Percentiles rank a stretch among this genome's conserved stretches.
These are phyloP conservation scores for Thereva nobilitata DNA, from an alignment of 2,888 invertebrate genomes.

Conservation along the genomic window DNA sequence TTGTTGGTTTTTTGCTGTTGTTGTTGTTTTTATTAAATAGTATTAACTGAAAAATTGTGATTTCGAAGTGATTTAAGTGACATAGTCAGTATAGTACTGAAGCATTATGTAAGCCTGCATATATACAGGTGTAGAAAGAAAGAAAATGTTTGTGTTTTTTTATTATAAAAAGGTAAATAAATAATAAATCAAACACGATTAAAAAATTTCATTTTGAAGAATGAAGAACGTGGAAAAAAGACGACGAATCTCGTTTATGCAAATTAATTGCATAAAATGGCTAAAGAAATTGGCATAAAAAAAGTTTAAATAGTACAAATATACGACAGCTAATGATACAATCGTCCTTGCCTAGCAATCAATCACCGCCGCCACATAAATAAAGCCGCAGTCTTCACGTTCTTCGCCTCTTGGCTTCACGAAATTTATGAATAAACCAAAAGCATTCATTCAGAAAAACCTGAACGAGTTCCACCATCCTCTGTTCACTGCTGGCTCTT, in stretches of 20 bases:
- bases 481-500: constrained; percentile 5
- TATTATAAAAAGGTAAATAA: too few relatives aligned
- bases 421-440: constrained; percentile 39
- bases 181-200: too few relatives aligned
- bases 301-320: constrained; percentile 11
- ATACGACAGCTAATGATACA: constrained; percentile 14
- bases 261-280: constrained; percentile 19
- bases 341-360: constrained; percentile 33
- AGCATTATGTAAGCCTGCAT: too few relatives aligned
- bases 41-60: too few relatives aligned
- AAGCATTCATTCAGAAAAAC: constrained; percentile 39
- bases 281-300: background rate
- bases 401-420: constrained; percentile 20
- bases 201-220: too few relatives aligned
- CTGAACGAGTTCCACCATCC: constrained; percentile 9
- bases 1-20: too few relatives aligned
- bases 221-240: background rate
- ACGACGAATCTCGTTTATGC: constrained; percentile 6
- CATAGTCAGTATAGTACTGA: too few relatives aligned
- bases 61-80: too few relatives aligned
- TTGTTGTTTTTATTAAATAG: too few relatives aligned
- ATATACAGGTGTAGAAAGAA: too few relatives aligned
- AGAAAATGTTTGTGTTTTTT: too few relatives aligned
- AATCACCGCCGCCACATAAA: constrained; percentile 30
- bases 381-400: constrained; percentile 23